Evolutionary conservation across 2,888 invertebrate genomes (phyloP).

Genomic region (Acrobasis suavella): DNA sequence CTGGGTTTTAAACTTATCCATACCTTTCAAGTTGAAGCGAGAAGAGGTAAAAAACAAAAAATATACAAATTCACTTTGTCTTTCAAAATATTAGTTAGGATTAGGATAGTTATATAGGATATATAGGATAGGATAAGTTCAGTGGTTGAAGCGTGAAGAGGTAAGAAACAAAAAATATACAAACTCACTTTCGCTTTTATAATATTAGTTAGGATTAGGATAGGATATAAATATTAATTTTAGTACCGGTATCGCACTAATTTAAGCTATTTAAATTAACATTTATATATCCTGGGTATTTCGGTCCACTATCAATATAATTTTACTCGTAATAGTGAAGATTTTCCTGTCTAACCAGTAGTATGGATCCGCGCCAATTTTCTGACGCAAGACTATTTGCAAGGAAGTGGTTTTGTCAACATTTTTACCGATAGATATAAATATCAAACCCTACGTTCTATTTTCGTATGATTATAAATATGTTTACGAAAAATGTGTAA

Average conservation of each 20-base stretch:
- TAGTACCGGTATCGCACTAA: not conserved
- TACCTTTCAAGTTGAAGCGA: too few relatives aligned
- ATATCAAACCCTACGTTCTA: constrained; percentile 3
- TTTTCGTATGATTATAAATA: not conserved
- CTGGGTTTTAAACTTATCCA: too few relatives aligned
- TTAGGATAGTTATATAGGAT: too few relatives aligned
- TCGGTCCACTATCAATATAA: not conserved
- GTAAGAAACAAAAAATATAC: too few relatives aligned
- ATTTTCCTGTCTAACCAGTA: constrained; percentile 2
- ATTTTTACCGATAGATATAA: constrained; percentile 10
- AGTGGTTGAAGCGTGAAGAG: too few relatives aligned
- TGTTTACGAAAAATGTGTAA: not conserved
- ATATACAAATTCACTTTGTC: too few relatives aligned
- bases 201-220: too few relatives aligned
- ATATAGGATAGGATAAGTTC: too few relatives aligned
- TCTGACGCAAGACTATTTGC: constrained; percentile 23
- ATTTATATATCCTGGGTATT: not conserved
- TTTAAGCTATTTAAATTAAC: not conserved
- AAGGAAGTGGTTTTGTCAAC: constrained; percentile 16
- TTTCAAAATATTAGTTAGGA: too few relatives aligned
- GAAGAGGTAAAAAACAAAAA: too few relatives aligned
- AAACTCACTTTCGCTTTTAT: too few relatives aligned
- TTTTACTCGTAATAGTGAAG: not conserved
- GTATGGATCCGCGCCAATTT: constrained; percentile 22
- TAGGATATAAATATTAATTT: too few relatives aligned